Evolutionary conservation across 1,140 invertebrate species (phyloP).

Genomic region (Pogonomyrmex californicus): DNA sequence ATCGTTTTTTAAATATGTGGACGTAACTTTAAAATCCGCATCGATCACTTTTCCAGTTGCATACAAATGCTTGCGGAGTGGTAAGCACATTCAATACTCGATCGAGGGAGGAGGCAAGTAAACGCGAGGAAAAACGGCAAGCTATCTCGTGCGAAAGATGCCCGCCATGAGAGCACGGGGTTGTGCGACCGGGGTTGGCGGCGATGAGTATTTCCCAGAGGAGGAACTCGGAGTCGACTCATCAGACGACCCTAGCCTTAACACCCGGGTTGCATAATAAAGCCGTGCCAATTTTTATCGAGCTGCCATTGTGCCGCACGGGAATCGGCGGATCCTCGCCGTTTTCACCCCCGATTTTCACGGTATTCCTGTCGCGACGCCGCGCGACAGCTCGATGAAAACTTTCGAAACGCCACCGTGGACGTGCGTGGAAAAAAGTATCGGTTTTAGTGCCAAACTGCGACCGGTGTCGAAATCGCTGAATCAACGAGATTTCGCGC

Average conservation of each 20-base stretch:
- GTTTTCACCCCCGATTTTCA: slow-evolving; percentile 65
- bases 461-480: slow-evolving; percentile 31
- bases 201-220: slow-evolving; percentile 82
- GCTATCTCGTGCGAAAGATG: slow-evolving; percentile 49
- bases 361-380: slow-evolving; percentile 69
- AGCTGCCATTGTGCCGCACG: slow-evolving; percentile 68
- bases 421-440: slow-evolving; percentile 72
- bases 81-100: slow-evolving; percentile 16
- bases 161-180: slow-evolving; percentile 31
- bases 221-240: slow-evolving; percentile 76
- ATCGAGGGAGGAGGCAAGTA: not conserved
- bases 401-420: slow-evolving; percentile 67
- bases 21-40: slow-evolving; percentile 29
- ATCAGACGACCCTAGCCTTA: slow-evolving; percentile 76
- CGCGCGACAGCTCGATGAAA: slow-evolving; percentile 72
- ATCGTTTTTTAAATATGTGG: not conserved
- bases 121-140: slow-evolving; percentile 18
- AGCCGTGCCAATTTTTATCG: slow-evolving; percentile 78
- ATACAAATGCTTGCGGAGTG: not conserved
- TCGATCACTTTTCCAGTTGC: not conserved
- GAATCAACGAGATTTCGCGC: slow-evolving; percentile 48
- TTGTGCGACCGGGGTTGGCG: slow-evolving; percentile 29
- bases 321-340: slow-evolving; percentile 49
- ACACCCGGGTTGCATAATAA: slow-evolving; percentile 79
- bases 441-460: slow-evolving; percentile 60